Percentiles rank a stretch among this genome's conserved stretches.
Conservation (phyloP, 1,140 invertebrate species). For the Papilio polytes region DNA sequence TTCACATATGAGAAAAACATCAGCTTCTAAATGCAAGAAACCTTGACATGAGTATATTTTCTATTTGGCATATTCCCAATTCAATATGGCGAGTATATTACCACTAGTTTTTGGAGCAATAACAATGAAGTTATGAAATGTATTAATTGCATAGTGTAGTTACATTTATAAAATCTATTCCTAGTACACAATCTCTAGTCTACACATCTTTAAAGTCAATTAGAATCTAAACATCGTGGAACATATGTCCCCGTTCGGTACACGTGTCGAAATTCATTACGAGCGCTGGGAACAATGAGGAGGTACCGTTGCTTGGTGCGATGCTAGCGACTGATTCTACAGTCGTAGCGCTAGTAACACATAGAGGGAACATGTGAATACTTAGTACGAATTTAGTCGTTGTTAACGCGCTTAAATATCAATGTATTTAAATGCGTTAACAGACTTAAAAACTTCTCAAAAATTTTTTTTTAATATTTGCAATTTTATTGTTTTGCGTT, state of each 20-base stretch:
- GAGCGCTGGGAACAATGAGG: not conserved
- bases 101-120: not conserved
- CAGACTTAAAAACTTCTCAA: too few species aligned
- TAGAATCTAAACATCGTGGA: conserved; percentile 5
- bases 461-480: too few species aligned
- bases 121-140: too few species aligned
- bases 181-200: not conserved
- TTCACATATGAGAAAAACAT: too few species aligned
- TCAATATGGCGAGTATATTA: not conserved
- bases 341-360: not conserved
- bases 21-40: not conserved
- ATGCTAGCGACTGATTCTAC: not conserved
- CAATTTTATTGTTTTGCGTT: too few species aligned
- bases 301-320: conserved; percentile 16
- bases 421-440: too few species aligned
- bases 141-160: too few species aligned
- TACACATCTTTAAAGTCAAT: conserved; percentile 27
- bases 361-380: not conserved
- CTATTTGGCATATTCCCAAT: conserved; percentile 3
- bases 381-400: not conserved
- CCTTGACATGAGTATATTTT: not conserved
- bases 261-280: conserved; percentile 2
- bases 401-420: too few species aligned
- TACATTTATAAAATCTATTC: not conserved
- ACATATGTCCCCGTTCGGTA: not conserved